These are phyloP conservation scores for Congeria kusceri DNA, from an alignment of 2,888 invertebrate genomes.

Conservation along the genomic window DNA sequence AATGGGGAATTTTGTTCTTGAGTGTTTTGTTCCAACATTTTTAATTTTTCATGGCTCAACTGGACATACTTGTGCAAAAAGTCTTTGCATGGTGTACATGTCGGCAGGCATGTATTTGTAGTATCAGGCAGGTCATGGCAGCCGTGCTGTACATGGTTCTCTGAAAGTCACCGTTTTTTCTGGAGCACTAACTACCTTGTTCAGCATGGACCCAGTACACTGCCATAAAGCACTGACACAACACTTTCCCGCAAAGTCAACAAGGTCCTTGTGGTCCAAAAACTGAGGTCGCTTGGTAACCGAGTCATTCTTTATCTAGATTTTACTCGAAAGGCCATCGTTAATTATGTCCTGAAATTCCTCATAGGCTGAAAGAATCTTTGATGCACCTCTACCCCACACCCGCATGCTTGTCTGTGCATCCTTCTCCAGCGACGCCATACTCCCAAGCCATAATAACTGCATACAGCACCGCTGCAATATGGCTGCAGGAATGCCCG, in stretches of 20 bases:
- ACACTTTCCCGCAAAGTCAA: constrained; percentile 1
- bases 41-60: neutral
- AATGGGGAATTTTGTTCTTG: constrained; percentile 12
- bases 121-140: constrained; percentile 16
- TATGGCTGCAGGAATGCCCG: too few relatives aligned
- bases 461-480: too few relatives aligned
- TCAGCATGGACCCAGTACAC: constrained; percentile 26
- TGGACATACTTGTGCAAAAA: too few relatives aligned
- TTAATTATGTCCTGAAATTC: constrained; percentile 16
- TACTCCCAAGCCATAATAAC: too few relatives aligned
- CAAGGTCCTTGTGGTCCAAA: constrained; percentile 16
- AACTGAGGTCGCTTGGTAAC: constrained; percentile 12
- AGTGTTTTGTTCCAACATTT: constrained; percentile 14
- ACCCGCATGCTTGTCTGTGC: constrained; percentile 13
- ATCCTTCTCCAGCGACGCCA: too few relatives aligned
- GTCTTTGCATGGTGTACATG: too few relatives aligned
- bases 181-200: constrained; percentile 27
- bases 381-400: constrained; percentile 33
- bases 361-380: constrained; percentile 16
- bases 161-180: neutral
- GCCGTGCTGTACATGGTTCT: neutral
- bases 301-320: neutral
- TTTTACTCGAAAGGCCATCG: neutral
- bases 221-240: constrained; percentile 8
- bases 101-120: too few relatives aligned